phyloP scores from a whole-genome alignment of 2,888 invertebrate genomes.

The Stegophylla sp. region DNA sequence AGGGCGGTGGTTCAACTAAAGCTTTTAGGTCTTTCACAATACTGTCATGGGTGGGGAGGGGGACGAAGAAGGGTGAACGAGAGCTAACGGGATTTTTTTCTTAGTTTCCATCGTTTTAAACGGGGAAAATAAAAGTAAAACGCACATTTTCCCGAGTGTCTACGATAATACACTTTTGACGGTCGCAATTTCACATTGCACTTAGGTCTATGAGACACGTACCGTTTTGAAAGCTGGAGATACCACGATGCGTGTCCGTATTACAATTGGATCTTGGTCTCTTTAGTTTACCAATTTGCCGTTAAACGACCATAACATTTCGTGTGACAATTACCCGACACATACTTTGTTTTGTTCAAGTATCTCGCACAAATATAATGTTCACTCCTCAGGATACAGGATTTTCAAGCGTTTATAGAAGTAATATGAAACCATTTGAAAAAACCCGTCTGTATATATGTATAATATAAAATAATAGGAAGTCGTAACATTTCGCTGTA shows the following conservation, averaged over 20 bases:
- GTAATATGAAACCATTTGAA: not conserved
- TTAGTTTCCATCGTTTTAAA: constrained; percentile 25
- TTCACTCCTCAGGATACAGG: not conserved
- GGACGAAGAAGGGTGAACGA: not conserved
- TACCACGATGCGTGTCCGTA: not conserved
- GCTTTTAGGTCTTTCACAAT: constrained; percentile 37
- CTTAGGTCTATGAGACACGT: constrained; percentile 32
- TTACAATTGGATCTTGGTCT: constrained; percentile 36
- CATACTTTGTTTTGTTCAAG: not conserved
- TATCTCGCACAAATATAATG: constrained; percentile 13
- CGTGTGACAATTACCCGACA: constrained; percentile 1
- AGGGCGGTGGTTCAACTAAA: constrained; percentile 33
- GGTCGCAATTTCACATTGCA: constrained; percentile 32
- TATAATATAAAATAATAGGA: too few species aligned
- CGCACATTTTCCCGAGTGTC: constrained; percentile 1
- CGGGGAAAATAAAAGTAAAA: not conserved
- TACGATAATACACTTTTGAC: constrained; percentile 24
- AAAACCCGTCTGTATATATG: too few species aligned
- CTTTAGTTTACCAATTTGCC: constrained; percentile 39
- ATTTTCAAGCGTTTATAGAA: not conserved
- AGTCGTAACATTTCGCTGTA: too few species aligned
- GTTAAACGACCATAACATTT: constrained; percentile 28
- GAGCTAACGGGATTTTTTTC: constrained; percentile 30
- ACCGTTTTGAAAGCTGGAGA: constrained; percentile 17
- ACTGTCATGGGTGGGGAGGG: constrained; percentile 1